A percentile compares a stretch with the other conserved stretches of the same genome.
Evolutionary conservation across 2,888 invertebrate genomes (phyloP).

Genomic region (Dromius quadrimaculatus): DNA sequence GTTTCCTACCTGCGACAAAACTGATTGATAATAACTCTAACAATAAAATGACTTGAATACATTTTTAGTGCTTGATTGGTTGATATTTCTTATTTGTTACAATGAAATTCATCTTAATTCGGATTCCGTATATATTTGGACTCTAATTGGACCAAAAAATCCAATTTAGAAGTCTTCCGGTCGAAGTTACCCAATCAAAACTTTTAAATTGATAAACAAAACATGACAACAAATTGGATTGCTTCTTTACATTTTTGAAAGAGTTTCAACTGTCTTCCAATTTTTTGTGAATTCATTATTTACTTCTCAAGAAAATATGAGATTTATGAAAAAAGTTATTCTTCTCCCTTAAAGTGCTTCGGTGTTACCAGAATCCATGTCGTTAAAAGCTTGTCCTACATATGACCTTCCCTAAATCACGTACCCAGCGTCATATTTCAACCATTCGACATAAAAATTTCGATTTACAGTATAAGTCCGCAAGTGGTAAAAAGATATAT

Average conservation of each 20-base stretch:
- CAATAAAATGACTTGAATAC: too few species aligned
- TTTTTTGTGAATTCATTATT: too few species aligned
- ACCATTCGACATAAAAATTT: slow-evolving; percentile 54
- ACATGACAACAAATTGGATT: too few species aligned
- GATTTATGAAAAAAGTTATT: slow-evolving; percentile 9
- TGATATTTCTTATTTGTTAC: too few species aligned
- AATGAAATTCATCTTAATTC: too few species aligned
- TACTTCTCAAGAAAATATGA: background rate
- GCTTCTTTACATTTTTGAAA: too few species aligned
- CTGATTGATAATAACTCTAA: too few species aligned
- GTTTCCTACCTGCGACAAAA: too few species aligned
- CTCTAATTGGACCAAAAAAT: slow-evolving; percentile 47
- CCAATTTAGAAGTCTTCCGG: slow-evolving; percentile 37
- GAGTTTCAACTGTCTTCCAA: too few species aligned
- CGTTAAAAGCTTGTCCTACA: slow-evolving; percentile 39
- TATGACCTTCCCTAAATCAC: slow-evolving; percentile 47
- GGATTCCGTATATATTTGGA: slow-evolving; percentile 21
- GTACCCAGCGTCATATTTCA: slow-evolving; percentile 49
- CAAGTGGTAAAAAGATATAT: slow-evolving; percentile 58
- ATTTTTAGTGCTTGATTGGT: too few species aligned
- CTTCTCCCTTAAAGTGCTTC: slow-evolving; percentile 13
- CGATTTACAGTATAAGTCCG: slow-evolving; percentile 58
- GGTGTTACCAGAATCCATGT: background rate
- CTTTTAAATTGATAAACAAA: background rate
- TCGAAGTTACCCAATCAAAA: slow-evolving; percentile 44